phyloP scores from a whole-genome alignment of 2,797 vertebrate genomes.

The Nothura maculosa region DNA sequence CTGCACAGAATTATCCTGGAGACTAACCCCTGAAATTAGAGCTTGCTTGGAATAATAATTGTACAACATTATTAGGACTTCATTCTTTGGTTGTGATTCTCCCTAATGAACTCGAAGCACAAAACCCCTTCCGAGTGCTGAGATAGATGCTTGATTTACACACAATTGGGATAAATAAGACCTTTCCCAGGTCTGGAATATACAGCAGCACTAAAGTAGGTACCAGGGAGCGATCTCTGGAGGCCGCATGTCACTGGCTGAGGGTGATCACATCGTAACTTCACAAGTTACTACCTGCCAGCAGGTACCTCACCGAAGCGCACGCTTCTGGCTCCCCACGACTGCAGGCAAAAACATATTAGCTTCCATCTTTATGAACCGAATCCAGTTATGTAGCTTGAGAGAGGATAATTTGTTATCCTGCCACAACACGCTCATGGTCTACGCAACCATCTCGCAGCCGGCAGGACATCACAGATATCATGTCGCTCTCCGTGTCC shows the following conservation, averaged over 20 bases:
- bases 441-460: not conserved
- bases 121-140: not conserved
- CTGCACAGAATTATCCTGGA: not conserved
- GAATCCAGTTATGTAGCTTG: not conserved
- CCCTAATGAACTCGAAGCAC: not conserved
- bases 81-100: not conserved
- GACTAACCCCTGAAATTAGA: not conserved
- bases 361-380: not conserved
- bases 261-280: not conserved
- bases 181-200: not conserved
- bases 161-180: not conserved
- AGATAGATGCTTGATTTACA: not conserved
- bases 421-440: not conserved
- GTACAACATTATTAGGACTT: not conserved
- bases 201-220: not conserved
- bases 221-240: too few species aligned
- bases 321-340: not conserved
- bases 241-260: not conserved
- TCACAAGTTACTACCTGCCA: not conserved
- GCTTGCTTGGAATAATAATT: not conserved
- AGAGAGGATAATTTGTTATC: not conserved
- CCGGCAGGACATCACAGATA: not conserved
- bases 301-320: not conserved
- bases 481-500: not conserved
- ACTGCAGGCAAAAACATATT: not conserved